Evolutionary conservation across 1,140 invertebrate species (phyloP).

Genomic region (Drosophila pectinifera): DNA sequence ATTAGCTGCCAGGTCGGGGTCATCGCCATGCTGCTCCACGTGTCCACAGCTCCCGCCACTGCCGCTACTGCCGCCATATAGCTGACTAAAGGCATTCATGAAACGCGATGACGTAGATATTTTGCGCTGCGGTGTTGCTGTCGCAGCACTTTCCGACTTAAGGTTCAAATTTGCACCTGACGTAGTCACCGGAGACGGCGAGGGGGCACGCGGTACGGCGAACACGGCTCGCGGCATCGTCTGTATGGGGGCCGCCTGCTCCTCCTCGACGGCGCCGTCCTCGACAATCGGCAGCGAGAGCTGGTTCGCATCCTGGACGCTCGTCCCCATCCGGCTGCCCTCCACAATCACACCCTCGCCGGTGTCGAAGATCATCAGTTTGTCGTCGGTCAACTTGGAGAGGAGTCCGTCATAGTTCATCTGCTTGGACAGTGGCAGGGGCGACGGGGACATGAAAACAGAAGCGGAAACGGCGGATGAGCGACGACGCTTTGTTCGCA

Average conservation of each 20-base stretch:
- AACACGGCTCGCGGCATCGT: slow-evolving; percentile 54
- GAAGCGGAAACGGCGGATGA: slow-evolving; percentile 41
- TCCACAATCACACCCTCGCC: slow-evolving; percentile 39
- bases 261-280: slow-evolving; percentile 74
- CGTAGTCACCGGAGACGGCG: slow-evolving; percentile 39
- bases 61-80: slow-evolving; percentile 61
- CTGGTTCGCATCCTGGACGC: slow-evolving; percentile 21
- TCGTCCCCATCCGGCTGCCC: slow-evolving; percentile 21
- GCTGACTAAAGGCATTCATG: slow-evolving; percentile 83
- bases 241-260: slow-evolving; percentile 78
- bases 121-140: slow-evolving; percentile 76
- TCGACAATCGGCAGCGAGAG: slow-evolving; percentile 30
- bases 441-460: slow-evolving; percentile 42
- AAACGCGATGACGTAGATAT: slow-evolving; percentile 84
- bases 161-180: slow-evolving; percentile 58
- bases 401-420: slow-evolving; percentile 84
- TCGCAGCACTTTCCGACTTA: slow-evolving; percentile 63
- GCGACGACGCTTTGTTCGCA: slow-evolving; percentile 70
- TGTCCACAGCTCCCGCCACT: slow-evolving; percentile 48
- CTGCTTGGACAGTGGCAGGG: slow-evolving; percentile 51
- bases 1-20: slow-evolving; percentile 59
- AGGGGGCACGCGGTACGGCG: slow-evolving; percentile 24
- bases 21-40: slow-evolving; percentile 51
- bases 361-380: slow-evolving; percentile 67
- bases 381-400: slow-evolving; percentile 81